A percentile compares a stretch with the other conserved stretches of the same genome.
Conservation (phyloP, 2,113 vertebrate genomes). For the Neoarius graeffei region DNA sequence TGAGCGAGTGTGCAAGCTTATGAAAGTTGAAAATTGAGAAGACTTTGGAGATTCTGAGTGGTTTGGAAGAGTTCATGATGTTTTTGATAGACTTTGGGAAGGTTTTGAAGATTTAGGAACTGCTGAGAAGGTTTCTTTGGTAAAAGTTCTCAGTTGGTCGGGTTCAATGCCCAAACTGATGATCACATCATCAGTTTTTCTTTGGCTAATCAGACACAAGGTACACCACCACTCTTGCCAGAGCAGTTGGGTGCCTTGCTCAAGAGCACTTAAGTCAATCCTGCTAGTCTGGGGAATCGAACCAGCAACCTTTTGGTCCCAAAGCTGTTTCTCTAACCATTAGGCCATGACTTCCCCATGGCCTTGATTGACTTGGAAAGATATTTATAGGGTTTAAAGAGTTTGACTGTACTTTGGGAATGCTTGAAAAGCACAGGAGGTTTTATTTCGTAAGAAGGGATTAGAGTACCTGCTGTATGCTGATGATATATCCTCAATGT, state of each 20-base stretch:
- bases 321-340: too few relatives aligned
- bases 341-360: too few relatives aligned
- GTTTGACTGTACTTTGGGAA: neutral
- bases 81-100: neutral
- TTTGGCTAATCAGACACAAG: too few relatives aligned
- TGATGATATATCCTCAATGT: constrained; percentile 19
- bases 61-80: neutral
- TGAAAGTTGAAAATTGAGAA: neutral
- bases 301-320: too few relatives aligned
- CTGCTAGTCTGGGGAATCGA: too few relatives aligned
- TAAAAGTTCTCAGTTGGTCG: too few relatives aligned
- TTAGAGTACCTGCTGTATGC: constrained; percentile 41
- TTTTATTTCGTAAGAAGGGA: neutral
- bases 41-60: neutral
- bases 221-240: too few relatives aligned
- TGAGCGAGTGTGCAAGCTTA: neutral
- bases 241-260: too few relatives aligned
- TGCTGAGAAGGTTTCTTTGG: neutral
- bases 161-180: too few relatives aligned
- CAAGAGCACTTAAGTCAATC: too few relatives aligned
- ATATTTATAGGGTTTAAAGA: neutral
- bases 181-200: too few relatives aligned
- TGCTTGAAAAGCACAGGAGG: neutral
- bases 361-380: neutral
- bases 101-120: neutral